phyloP scores from a whole-genome alignment of 2,113 vertebrate genomes.

The Saguinus midas region DNA sequence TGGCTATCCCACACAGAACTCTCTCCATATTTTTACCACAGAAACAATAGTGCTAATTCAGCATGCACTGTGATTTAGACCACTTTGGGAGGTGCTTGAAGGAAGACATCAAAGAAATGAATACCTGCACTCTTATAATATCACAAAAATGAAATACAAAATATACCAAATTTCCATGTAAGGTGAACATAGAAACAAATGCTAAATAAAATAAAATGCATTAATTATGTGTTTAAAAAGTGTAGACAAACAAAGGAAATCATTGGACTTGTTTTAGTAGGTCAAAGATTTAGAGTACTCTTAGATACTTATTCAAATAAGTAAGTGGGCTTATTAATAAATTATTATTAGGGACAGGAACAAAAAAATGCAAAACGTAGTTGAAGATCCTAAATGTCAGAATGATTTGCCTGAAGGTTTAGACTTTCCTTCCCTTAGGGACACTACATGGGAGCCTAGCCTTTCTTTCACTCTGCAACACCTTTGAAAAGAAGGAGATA shows the following conservation, averaged over 20 bases:
- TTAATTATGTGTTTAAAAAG: neutral
- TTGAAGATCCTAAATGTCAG: neutral
- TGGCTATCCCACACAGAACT: slow-evolving; percentile 47
- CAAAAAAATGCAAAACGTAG: neutral
- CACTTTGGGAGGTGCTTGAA: neutral
- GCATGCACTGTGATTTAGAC: neutral
- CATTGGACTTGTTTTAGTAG: neutral
- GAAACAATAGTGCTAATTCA: slow-evolving; percentile 60
- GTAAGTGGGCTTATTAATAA: neutral
- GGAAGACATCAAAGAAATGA: neutral
- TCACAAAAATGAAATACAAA: neutral
- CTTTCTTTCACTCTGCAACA: neutral
- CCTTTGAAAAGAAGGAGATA: neutral
- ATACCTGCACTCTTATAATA: neutral
- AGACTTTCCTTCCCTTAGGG: neutral
- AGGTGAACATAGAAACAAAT: neutral
- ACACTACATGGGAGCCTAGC: neutral
- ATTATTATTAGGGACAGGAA: neutral
- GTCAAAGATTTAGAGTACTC: neutral
- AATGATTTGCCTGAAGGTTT: neutral
- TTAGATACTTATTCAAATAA: neutral
- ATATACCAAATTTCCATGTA: neutral
- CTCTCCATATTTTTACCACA: slow-evolving; percentile 30
- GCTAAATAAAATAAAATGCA: neutral
- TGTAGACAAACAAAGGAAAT: neutral